A percentile compares a stretch with the other conserved stretches of the same genome.
Evolutionary conservation across 2,888 invertebrate genomes (phyloP).

Genomic region (Drosophila emarginata): DNA sequence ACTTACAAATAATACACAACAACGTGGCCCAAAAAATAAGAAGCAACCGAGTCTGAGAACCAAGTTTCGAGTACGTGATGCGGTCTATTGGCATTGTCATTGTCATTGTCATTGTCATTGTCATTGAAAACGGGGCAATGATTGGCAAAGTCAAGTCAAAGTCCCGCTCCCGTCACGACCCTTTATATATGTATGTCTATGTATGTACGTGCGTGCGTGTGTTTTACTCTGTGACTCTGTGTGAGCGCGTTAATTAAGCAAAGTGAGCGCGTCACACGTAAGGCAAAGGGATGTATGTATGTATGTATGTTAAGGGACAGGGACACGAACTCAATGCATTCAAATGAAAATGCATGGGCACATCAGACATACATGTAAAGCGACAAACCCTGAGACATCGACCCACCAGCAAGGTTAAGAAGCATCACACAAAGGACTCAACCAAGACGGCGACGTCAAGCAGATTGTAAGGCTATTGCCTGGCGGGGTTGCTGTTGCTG

Average conservation of each 20-base stretch:
- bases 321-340: constrained; percentile 50
- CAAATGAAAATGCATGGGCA: constrained; percentile 61
- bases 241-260: constrained; percentile 75
- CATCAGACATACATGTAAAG: too few relatives aligned
- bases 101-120: constrained; percentile 57
- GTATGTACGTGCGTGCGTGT: constrained; percentile 36
- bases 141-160: constrained; percentile 76
- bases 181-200: constrained; percentile 20
- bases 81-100: constrained; percentile 60
- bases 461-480: constrained; percentile 29
- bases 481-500: constrained; percentile 22
- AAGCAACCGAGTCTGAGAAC: constrained; percentile 61
- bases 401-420: constrained; percentile 47
- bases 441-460: constrained; percentile 14
- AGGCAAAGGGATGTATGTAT: neutral
- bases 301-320: constrained; percentile 10
- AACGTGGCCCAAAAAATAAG: constrained; percentile 54
- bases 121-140: constrained; percentile 61
- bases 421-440: constrained; percentile 53
- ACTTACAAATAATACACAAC: constrained; percentile 11
- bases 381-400: neutral
- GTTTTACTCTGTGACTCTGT: constrained; percentile 21
- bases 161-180: constrained; percentile 60
- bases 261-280: constrained; percentile 76
- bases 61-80: constrained; percentile 60